phyloP scores from a whole-genome alignment of 30 jellyfish, hydroid and myxozoan genomes.

The Hydra vulgaris region DNA sequence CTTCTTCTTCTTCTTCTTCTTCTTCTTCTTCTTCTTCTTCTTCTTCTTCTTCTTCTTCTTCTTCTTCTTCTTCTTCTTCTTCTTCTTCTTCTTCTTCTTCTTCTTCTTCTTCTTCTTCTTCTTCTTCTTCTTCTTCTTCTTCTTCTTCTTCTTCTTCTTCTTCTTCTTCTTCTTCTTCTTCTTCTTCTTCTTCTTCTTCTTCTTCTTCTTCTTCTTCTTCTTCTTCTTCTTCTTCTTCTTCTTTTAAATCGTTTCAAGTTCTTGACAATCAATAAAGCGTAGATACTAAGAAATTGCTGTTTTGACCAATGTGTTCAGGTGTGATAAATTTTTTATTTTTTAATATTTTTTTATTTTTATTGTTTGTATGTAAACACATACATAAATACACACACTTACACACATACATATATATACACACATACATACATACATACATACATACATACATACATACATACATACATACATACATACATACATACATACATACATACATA shows the following conservation, averaged over 20 bases:
- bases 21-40: slow-evolving; percentile 1
- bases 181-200: slow-evolving; percentile 5
- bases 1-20: slow-evolving; percentile 6
- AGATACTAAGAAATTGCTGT: too few relatives aligned
- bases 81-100: slow-evolving; percentile 31
- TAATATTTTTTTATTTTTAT: too few relatives aligned
- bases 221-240: slow-evolving; percentile 24
- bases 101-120: slow-evolving; percentile 18
- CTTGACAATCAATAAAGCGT: too few relatives aligned
- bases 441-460: too few relatives aligned
- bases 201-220: background rate
- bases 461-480: too few relatives aligned
- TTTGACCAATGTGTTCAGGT: too few relatives aligned
- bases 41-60: slow-evolving; percentile 16
- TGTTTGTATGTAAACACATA: too few relatives aligned
- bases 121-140: slow-evolving; percentile 20
- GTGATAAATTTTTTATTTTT: too few relatives aligned
- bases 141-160: slow-evolving; percentile 25
- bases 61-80: slow-evolving; percentile 14
- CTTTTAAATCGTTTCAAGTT: too few relatives aligned
- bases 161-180: slow-evolving; percentile 5
- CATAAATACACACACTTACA: too few relatives aligned
- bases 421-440: too few relatives aligned
- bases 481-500: too few relatives aligned
- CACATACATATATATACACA: slow-evolving; percentile 16